phyloP scores from a whole-genome alignment of 2,797 vertebrate genomes.

The Acanthurus lineatus region DNA sequence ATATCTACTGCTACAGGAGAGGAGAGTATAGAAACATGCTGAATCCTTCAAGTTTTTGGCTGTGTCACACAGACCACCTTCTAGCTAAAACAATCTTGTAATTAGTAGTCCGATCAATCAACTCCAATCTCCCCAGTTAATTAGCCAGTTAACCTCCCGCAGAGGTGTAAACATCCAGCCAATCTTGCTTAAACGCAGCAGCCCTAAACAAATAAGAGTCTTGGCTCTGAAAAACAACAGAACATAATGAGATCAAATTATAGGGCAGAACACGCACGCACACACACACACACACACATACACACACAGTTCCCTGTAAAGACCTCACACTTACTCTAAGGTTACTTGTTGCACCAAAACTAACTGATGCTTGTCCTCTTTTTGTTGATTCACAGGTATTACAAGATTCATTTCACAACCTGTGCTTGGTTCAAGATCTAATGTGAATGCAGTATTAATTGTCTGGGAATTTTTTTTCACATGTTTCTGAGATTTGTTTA shows the following conservation, averaged over 20 bases:
- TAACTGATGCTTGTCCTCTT: no score
- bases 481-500: no score
- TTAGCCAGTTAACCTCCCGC: constrained; percentile 74
- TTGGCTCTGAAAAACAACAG: constrained; percentile 55
- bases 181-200: constrained; percentile 71
- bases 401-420: no score
- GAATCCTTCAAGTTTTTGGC: background rate
- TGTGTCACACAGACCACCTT: constrained; percentile 31
- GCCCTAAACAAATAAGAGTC: constrained; percentile 35
- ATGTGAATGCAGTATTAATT: no score
- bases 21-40: constrained; percentile 19
- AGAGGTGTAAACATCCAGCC: constrained; percentile 75
- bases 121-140: constrained; percentile 68
- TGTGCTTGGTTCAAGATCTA: no score
- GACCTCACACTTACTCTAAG: constrained; percentile 64
- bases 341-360: constrained; percentile 8
- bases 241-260: constrained; percentile 70
- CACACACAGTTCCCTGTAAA: constrained; percentile 39
- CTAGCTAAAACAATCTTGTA: constrained; percentile 61
- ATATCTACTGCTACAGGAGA: background rate
- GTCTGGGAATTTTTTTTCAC: no score
- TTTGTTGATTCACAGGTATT: no score
- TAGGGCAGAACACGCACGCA: constrained; percentile 58
- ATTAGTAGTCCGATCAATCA: constrained; percentile 73
- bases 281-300: constrained; percentile 24